A percentile compares a stretch with the other conserved stretches of the same genome.
These are phyloP conservation scores for Fregata magnificens DNA, from an alignment of 2,113 vertebrate species.

Conservation along the genomic window DNA sequence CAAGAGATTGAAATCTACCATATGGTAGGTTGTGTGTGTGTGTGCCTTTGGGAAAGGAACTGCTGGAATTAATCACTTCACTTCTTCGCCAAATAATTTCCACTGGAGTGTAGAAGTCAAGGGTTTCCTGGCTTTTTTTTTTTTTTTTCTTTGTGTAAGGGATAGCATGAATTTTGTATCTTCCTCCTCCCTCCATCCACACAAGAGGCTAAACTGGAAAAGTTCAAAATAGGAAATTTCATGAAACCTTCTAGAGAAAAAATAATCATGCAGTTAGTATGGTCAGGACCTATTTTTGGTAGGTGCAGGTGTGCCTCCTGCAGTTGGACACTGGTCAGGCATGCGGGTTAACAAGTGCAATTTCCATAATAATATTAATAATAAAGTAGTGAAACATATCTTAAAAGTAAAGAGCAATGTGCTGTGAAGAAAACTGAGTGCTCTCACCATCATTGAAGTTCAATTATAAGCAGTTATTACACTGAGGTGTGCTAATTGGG, in stretches of 20 bases:
- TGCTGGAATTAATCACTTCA: constrained; percentile 34
- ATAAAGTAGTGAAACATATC: neutral
- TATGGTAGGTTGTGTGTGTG: neutral
- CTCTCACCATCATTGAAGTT: neutral
- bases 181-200: neutral
- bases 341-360: neutral
- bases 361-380: neutral
- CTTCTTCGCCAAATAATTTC: neutral
- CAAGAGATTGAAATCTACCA: neutral
- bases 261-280: neutral
- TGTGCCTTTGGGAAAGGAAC: neutral
- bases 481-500: neutral
- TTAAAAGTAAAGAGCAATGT: neutral
- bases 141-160: neutral
- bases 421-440: neutral
- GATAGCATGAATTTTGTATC: neutral
- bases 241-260: neutral
- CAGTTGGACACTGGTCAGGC: neutral
- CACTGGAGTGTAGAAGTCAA: neutral
- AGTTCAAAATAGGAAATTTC: neutral
- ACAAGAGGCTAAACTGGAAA: neutral
- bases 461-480: neutral
- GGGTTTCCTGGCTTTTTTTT: neutral
- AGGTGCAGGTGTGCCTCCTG: neutral
- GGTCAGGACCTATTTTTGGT: neutral